These are phyloP conservation scores for Amaurobius ferox DNA, from an alignment of 2,888 invertebrate species.

Conservation along the genomic window DNA sequence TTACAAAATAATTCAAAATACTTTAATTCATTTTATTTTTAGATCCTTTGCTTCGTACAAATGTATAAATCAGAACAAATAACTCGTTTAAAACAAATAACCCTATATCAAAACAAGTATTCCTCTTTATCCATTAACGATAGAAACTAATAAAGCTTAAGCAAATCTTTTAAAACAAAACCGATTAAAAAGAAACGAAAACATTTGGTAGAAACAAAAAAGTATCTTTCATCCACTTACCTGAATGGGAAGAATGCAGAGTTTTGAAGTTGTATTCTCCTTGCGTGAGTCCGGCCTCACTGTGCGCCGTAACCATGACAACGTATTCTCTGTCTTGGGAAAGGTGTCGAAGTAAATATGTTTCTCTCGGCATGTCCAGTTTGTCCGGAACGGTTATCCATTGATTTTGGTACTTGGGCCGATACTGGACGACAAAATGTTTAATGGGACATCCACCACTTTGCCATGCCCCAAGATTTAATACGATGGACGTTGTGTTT, in stretches of 20 bases:
- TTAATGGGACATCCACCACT: conserved; percentile 77
- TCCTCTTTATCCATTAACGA: no score
- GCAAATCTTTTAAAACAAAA: no score
- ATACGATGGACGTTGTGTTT: conserved; percentile 77
- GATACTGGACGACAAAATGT: conserved; percentile 76
- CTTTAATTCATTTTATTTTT: no score
- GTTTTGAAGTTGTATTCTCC: conserved; percentile 77
- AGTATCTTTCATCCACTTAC: neutral
- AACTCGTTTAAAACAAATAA: no score
- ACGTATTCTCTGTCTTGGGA: conserved; percentile 77
- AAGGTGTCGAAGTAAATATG: conserved; percentile 74
- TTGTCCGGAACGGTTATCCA: conserved; percentile 39
- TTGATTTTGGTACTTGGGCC: conserved; percentile 27
- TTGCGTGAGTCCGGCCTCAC: conserved; percentile 78
- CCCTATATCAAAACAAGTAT: no score
- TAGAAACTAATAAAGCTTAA: no score
- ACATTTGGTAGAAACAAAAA: no score
- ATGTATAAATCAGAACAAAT: no score
- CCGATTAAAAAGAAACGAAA: no score
- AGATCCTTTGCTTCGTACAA: no score
- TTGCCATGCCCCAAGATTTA: conserved; percentile 77
- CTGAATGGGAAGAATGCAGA: conserved; percentile 73
- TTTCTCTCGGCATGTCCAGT: conserved; percentile 24
- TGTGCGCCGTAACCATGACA: conserved; percentile 77
- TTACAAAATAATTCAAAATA: no score